Percentiles rank a stretch among this genome's conserved stretches.
These are phyloP conservation scores for Campoletis raptor DNA, from an alignment of 2,888 invertebrate genomes.

Conservation along the genomic window DNA sequence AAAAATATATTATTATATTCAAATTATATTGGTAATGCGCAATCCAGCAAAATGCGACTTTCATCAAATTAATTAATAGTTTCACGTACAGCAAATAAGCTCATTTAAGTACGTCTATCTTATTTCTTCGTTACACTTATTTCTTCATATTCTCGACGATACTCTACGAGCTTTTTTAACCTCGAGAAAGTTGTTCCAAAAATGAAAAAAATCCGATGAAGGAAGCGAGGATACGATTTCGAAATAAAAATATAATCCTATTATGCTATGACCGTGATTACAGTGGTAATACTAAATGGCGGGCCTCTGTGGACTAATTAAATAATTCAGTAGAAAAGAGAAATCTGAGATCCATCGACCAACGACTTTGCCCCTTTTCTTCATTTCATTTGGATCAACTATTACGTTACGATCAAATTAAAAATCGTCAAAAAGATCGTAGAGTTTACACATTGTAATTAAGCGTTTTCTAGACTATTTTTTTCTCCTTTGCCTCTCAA, in stretches of 20 bases:
- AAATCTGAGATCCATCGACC: slow-evolving; percentile 51
- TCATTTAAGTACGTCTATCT: slow-evolving; percentile 59
- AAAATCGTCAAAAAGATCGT: slow-evolving; percentile 14
- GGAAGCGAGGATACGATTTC: neutral
- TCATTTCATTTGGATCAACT: neutral
- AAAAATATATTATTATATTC: slow-evolving; percentile 76
- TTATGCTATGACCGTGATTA: slow-evolving; percentile 5
- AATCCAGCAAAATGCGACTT: slow-evolving; percentile 18
- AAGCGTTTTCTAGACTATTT: slow-evolving; percentile 27
- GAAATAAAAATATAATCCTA: slow-evolving; percentile 50
- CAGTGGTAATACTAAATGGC: slow-evolving; percentile 61
- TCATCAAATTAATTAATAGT: slow-evolving; percentile 60
- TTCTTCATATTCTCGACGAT: neutral
- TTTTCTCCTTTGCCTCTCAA: neutral
- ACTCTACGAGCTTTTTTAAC: slow-evolving; percentile 35
- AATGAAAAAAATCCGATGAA: slow-evolving; percentile 9
- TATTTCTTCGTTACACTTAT: neutral
- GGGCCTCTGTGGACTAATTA: slow-evolving; percentile 54
- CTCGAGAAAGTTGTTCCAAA: neutral
- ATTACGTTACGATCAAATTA: slow-evolving; percentile 21
- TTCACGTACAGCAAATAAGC: slow-evolving; percentile 31
- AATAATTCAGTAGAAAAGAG: slow-evolving; percentile 51
- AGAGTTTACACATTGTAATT: slow-evolving; percentile 22
- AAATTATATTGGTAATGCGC: slow-evolving; percentile 53
- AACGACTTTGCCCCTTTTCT: neutral